A percentile compares a stretch with the other conserved stretches of the same genome.
These are phyloP conservation scores for Odontomachus brunneus DNA, from an alignment of 1,140 invertebrate genomes.

Conservation along the genomic window DNA sequence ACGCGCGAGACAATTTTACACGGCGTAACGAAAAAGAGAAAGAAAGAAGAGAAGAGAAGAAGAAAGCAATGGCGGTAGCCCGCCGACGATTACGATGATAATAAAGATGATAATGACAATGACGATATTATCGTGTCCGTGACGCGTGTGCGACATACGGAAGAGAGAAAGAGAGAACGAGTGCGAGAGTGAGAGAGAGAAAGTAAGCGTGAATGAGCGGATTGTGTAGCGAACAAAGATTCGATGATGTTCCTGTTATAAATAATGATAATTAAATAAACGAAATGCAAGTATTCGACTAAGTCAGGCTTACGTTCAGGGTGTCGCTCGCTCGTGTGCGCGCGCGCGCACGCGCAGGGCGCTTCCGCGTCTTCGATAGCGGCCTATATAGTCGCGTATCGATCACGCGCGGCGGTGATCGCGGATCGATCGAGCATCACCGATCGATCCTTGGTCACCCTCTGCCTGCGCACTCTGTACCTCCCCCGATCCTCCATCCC, in stretches of 20 bases:
- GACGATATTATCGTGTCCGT: constrained; percentile 65
- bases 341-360: constrained; percentile 24
- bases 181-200: background rate
- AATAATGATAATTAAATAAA: constrained; percentile 81
- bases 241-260: constrained; percentile 85
- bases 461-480: background rate
- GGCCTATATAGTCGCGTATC: background rate
- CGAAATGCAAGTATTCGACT: constrained; percentile 77
- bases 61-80: constrained; percentile 50
- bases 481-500: background rate
- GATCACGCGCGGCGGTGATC: background rate
- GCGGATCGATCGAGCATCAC: constrained; percentile 15
- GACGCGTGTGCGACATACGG: constrained; percentile 22
- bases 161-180: background rate
- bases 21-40: constrained; percentile 37
- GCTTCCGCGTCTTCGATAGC: background rate
- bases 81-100: constrained; percentile 54
- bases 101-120: too few relatives aligned
- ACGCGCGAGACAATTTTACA: constrained; percentile 57
- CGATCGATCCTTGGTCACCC: background rate
- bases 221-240: constrained; percentile 82
- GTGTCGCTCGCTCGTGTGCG: constrained; percentile 58
- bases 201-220: background rate
- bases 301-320: constrained; percentile 80
- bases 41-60: constrained; percentile 7